Evolutionary conservation across 2,797 vertebrate species (phyloP), one percentile per base, ranked within the genome.

Genomic region (Kryptopterus vitreolus): DNA sequence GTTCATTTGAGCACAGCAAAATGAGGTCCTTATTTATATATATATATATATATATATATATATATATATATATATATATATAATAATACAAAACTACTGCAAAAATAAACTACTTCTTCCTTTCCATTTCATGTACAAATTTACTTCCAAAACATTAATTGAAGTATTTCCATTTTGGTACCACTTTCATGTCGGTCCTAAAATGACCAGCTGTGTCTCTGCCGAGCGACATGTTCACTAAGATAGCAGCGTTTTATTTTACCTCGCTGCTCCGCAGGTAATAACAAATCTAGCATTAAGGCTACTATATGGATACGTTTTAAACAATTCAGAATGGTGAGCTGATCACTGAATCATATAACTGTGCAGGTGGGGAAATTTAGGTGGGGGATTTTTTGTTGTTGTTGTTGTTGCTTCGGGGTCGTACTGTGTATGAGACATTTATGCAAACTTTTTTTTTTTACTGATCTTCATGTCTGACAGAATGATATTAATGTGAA

Each of bases 281-380:
- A 33, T 22, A 70, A 77, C 69, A 69, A 33, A 79, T 53, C 46
- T 26, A 31, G 76, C 33, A 76, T 52, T 59, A 73, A 61, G 62
- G 18, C 46, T 55, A n/a, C n/a, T n/a, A n/a, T n/a, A 55, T 48
- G 48, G 63, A 78, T 50, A 52, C 35, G 50, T 82, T 73, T 74
- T n/a, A 78, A 82, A 57, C 31, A 73, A 65, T 66, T 73, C 50
- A 66, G 20, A 9, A 52, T 3, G 2, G 29, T 63, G 69, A 72
- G 68, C 58, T 35, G 63, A 81, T 72, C 52, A 59, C 3, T 66
- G 68, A 71, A 71, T 46, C 66, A 65, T 35, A 65, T 53, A 43
- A 22, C 76, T 74, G 35, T 73, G 81, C 61, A 72, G 81, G 81
- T 66, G 81, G 81, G 81, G 81, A 24, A 66, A 73, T 82, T 82